Evolutionary conservation across 1,140 invertebrate genomes (phyloP), one percentile per base, ranked within the genome.

Genomic region (Parasteatoda tepidariorum): DNA sequence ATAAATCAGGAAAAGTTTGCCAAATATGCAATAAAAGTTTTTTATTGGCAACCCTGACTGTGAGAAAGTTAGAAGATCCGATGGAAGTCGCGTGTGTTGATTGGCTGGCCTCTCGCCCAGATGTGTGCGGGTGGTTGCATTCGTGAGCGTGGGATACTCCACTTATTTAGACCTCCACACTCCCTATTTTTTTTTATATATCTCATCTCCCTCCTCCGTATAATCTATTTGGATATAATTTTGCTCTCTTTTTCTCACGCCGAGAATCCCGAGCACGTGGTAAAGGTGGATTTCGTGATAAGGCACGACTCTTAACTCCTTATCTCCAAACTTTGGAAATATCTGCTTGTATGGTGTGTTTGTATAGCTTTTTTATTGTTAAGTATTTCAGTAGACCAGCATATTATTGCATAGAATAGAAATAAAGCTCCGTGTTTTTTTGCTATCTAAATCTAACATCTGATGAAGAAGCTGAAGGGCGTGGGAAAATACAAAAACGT

Each of bases 61-160:
- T 82, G 78, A 82, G 78, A 82, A 82, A 79, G 61, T 48, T 76
- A 70, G 9, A 54, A 33, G 24, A 71, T 82, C 55, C 28, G 57
- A 61, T 38, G 48, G 28, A 3, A 38, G 78, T 70, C 78, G 78
- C 78, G 78, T 82, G 78, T 33, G 54, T 6, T 82, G 78, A 82
- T 82, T 82, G 78, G 78, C 66, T 62, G 31, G 30, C 54, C 66
- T 41, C 24, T 26, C 33, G 67, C 78, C 78, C 78, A 59, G 48
- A 70, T 82, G 78, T 48, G 34, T 26, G 78, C 75, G 75, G 73
- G 73, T 64, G 73, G 73, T 18, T 76, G 73, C 73, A 11, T 68
- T 64, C 48, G n/a, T 33, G 76, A 79, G 62, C 76, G 76, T 82
- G 78, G 78, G 78, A 82, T 82, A 55, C 24, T 70, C 66, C 33